These are phyloP conservation scores for Mylabris phalerata DNA, from an alignment of 1,140 invertebrate genomes.

Conservation along the genomic window DNA sequence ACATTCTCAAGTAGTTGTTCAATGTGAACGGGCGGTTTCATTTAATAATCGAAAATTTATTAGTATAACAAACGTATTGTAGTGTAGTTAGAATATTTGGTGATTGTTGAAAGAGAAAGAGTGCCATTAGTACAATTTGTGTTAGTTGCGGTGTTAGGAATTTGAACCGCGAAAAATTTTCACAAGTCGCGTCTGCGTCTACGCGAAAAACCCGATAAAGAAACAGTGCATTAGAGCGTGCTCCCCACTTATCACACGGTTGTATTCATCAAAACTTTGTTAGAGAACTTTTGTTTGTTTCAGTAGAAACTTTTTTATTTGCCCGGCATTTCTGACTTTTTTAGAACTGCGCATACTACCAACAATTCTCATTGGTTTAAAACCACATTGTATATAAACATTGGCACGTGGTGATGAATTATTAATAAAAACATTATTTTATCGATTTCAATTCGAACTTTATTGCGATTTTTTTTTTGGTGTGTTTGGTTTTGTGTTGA, in stretches of 20 bases:
- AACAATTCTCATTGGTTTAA: slow-evolving; percentile 22
- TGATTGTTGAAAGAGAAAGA: too few relatives aligned
- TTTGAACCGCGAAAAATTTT: too few relatives aligned
- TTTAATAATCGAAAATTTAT: too few relatives aligned
- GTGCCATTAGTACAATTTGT: too few relatives aligned
- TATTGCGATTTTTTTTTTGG: too few relatives aligned
- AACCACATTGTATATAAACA: slow-evolving; percentile 20
- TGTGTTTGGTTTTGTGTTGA: too few relatives aligned
- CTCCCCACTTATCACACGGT: background rate
- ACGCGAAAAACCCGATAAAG: background rate
- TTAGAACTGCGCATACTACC: slow-evolving; percentile 26
- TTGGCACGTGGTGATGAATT: slow-evolving; percentile 22
- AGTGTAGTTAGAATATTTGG: too few relatives aligned
- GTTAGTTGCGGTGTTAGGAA: too few relatives aligned
- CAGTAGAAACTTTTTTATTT: slow-evolving; percentile 14
- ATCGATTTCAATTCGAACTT: background rate
- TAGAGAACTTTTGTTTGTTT: slow-evolving; percentile 21
- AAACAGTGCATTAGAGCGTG: background rate
- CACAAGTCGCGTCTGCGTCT: slow-evolving; percentile 21
- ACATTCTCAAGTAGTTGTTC: slow-evolving; percentile 15
- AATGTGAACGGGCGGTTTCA: background rate
- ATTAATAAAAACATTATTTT: background rate
- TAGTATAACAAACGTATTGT: too few relatives aligned
- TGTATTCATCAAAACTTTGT: slow-evolving; percentile 24
- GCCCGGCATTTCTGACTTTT: slow-evolving; percentile 20